These are phyloP conservation scores for Acanthaster planci DNA, from an alignment of 35 echinoderm and acorn worm genomes.

Conservation along the genomic window DNA sequence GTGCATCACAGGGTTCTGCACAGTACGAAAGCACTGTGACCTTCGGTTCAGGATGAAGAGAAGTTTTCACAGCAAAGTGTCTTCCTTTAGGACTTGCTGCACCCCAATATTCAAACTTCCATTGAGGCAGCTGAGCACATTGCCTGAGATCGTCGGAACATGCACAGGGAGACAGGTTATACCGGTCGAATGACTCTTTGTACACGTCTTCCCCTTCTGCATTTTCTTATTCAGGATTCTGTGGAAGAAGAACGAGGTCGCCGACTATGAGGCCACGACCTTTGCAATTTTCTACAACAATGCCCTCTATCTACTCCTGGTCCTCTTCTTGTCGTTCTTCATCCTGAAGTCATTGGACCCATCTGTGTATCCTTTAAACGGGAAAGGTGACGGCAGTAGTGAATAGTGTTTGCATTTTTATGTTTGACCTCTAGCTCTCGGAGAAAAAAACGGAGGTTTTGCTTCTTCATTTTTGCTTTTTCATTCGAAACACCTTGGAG, in stretches of 20 bases:
- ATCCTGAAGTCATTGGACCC: constrained; percentile 85
- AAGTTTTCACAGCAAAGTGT: too few species aligned
- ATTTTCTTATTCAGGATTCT: constrained; percentile 64
- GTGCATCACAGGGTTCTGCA: too few species aligned
- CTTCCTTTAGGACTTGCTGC: too few species aligned
- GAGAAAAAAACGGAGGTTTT: neutral
- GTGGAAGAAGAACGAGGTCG: constrained; percentile 99
- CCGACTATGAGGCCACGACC: constrained; percentile 92
- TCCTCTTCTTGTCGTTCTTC: constrained; percentile 80
- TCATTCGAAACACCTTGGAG: too few species aligned
- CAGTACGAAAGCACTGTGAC: too few species aligned
- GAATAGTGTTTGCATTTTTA: neutral
- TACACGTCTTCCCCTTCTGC: too few species aligned
- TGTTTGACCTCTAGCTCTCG: neutral
- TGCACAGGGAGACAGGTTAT: constrained; percentile 75
- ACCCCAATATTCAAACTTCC: too few species aligned
- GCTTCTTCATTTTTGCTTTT: neutral
- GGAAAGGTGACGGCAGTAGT: neutral
- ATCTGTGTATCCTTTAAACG: constrained; percentile 95
- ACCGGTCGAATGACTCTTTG: neutral
- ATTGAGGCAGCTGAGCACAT: too few species aligned
- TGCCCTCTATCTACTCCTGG: constrained; percentile 84
- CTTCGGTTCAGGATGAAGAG: too few species aligned
- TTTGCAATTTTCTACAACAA: constrained; percentile 99
- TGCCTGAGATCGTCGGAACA: too few species aligned